Evolutionary conservation across 2,797 vertebrate genomes (phyloP), one percentile per base, ranked within the genome.

Genomic region (Threskiornis aethiopicus): DNA sequence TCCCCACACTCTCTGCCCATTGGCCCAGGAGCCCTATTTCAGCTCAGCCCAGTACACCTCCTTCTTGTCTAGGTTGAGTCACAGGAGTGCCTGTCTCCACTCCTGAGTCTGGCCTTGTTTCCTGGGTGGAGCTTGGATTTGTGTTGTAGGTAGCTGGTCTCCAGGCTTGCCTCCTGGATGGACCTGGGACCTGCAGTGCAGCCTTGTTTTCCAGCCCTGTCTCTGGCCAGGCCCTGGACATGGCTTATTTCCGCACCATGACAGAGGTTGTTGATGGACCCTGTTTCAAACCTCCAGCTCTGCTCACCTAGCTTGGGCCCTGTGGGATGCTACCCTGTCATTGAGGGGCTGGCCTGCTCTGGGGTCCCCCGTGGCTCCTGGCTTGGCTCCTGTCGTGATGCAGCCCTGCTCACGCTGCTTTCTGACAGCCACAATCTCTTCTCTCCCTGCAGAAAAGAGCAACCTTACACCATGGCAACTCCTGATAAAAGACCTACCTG

Each of bases 61-160:
- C 22, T 51, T 51, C 11, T 67, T 52, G 8, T 1, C 4, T 11
- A 17, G 10, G 4, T 0, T 81, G 61, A 57, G 49, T 35, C 4
- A 22, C 1, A 29, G 37, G 8, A 28, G 19, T 31, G 31, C 1
- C 6, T 33, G 24, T 72, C 21, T 86, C 10, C 1, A 0, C 4
- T 42, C 10, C 14, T 31, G 16, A 72, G 8, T 19, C 21, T 79
- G 61, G 33, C 14, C 11, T 47, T 64, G 19, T 41, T 79, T 77
- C 39, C 25, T 73, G 37, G 35, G 8, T 41, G 17, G 37, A 35
- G 15, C 66, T 65, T 31, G 3, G 21, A 18, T n/a, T 12, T 13
- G 29, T 51, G 9, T 12, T 72, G 8, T 14, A 55, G 22, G n/a
- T 14, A 20, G 31, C 29, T 70, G 14, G 8, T 33, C 28, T 62